These are phyloP conservation scores for Actinernus sp. DNA, from an alignment of 92 coral and sea anemone genomes.

Conservation along the genomic window DNA sequence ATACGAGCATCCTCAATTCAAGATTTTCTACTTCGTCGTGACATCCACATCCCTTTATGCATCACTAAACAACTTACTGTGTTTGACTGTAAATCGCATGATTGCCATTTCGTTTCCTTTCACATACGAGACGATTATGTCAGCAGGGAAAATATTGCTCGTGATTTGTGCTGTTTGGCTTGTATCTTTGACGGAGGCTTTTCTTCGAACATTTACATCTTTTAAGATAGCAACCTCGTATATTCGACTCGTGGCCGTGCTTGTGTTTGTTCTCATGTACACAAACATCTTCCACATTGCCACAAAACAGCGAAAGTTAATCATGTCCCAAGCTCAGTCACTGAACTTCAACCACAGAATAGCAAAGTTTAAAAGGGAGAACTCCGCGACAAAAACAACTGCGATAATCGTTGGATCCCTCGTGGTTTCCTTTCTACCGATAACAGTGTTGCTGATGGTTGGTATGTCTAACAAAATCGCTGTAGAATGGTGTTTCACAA, in stretches of 20 bases:
- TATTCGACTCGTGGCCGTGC: slow-evolving; percentile 38
- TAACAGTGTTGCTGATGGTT: slow-evolving; percentile 30
- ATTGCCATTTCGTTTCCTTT: slow-evolving; percentile 55
- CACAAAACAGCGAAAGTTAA: slow-evolving; percentile 37
- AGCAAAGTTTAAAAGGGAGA: slow-evolving; percentile 15
- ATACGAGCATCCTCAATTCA: slow-evolving; percentile 18
- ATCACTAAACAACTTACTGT: slow-evolving; percentile 54
- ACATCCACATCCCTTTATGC: slow-evolving; percentile 66
- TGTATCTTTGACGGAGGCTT: slow-evolving; percentile 40
- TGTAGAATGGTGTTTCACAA: slow-evolving; percentile 56
- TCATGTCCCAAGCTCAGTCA: slow-evolving; percentile 46
- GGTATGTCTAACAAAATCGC: slow-evolving; percentile 28
- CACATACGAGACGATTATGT: slow-evolving; percentile 41
- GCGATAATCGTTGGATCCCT: slow-evolving; percentile 49
- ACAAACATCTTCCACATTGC: slow-evolving; percentile 57
- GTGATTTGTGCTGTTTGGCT: slow-evolving; percentile 42
- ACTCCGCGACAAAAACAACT: slow-evolving; percentile 52
- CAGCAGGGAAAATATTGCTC: slow-evolving; percentile 19
- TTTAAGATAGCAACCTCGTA: slow-evolving; percentile 45
- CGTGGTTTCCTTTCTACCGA: slow-evolving; percentile 59
- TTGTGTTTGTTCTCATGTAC: slow-evolving; percentile 57
- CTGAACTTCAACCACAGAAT: slow-evolving; percentile 57
- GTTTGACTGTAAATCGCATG: slow-evolving; percentile 57
- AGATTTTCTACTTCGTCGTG: slow-evolving; percentile 47
- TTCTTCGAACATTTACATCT: slow-evolving; percentile 36